Percentiles rank a stretch among this genome's conserved stretches.
phyloP scores from a whole-genome alignment of 2,797 vertebrate genomes.

The Epinephelus malabaricus region DNA sequence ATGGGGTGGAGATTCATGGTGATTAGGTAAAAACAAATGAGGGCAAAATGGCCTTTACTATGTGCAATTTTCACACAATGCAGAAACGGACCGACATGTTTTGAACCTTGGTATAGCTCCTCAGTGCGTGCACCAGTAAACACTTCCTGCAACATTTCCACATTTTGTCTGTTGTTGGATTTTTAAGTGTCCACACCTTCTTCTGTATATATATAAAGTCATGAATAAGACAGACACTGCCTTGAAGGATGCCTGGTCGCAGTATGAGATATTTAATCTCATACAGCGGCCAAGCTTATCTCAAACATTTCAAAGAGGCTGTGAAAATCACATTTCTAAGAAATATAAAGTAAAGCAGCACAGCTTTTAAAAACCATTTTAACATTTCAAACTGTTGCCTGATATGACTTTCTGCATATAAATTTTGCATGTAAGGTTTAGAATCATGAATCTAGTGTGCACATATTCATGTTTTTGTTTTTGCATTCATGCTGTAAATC shows the following conservation, averaged over 20 bases:
- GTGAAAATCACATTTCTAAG: slow-evolving; percentile 14
- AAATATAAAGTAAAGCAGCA: neutral
- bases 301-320: slow-evolving; percentile 14
- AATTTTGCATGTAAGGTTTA: neutral
- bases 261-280: slow-evolving; percentile 25
- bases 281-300: slow-evolving; percentile 11
- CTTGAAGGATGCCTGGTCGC: slow-evolving; percentile 9
- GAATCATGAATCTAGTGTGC: neutral
- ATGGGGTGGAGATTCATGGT: slow-evolving; percentile 1
- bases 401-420: neutral
- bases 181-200: neutral
- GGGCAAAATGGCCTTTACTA: slow-evolving; percentile 11
- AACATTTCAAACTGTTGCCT: neutral
- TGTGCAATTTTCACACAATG: slow-evolving; percentile 19
- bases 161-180: slow-evolving; percentile 3
- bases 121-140: neutral
- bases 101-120: neutral
- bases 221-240: slow-evolving; percentile 1
- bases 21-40: slow-evolving; percentile 30
- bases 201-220: slow-evolving; percentile 3
- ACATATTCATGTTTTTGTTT: neutral
- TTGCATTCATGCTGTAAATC: neutral
- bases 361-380: neutral
- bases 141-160: slow-evolving; percentile 6
- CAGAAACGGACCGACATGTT: slow-evolving; percentile 15